Percentiles rank a stretch among this genome's conserved stretches.
Conservation (phyloP, 2,888 invertebrate species). For the Eumerus sabulonum region DNA sequence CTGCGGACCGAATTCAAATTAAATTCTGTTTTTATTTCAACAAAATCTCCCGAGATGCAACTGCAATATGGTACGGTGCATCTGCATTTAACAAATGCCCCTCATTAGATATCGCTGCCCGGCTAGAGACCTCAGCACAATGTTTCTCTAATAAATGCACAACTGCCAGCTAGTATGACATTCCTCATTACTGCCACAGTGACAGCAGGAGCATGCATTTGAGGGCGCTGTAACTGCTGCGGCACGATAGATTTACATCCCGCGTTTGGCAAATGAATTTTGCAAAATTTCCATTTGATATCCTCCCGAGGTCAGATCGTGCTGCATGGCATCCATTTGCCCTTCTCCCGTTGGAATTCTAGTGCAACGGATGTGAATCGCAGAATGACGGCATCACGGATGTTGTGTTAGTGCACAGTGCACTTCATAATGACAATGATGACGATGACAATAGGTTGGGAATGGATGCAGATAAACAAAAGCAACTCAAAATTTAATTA, state of each 20-base stretch:
- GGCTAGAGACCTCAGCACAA: slow-evolving; percentile 19
- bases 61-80: slow-evolving; percentile 45
- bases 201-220: background rate
- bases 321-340: slow-evolving; percentile 56
- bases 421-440: slow-evolving; percentile 20
- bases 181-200: slow-evolving; percentile 58
- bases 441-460: slow-evolving; percentile 10
- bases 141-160: slow-evolving; percentile 55
- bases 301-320: slow-evolving; percentile 56
- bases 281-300: slow-evolving; percentile 57
- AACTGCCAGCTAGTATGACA: slow-evolving; percentile 58
- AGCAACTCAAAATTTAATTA: slow-evolving; percentile 51
- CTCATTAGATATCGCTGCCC: slow-evolving; percentile 62
- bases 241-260: background rate
- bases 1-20: too few species aligned
- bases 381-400: slow-evolving; percentile 50
- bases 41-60: slow-evolving; percentile 17
- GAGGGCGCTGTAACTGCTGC: too few species aligned
- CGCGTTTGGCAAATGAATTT: slow-evolving; percentile 56
- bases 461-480: background rate
- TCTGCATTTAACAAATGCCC: slow-evolving; percentile 52
- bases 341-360: slow-evolving; percentile 23
- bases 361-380: slow-evolving; percentile 36
- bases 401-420: slow-evolving; percentile 39
- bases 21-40: too few species aligned